A percentile compares a stretch with the other conserved stretches of the same genome.
These are phyloP conservation scores for Pipistrellus nathusii DNA, from an alignment of 2,797 vertebrate species.

Conservation along the genomic window DNA sequence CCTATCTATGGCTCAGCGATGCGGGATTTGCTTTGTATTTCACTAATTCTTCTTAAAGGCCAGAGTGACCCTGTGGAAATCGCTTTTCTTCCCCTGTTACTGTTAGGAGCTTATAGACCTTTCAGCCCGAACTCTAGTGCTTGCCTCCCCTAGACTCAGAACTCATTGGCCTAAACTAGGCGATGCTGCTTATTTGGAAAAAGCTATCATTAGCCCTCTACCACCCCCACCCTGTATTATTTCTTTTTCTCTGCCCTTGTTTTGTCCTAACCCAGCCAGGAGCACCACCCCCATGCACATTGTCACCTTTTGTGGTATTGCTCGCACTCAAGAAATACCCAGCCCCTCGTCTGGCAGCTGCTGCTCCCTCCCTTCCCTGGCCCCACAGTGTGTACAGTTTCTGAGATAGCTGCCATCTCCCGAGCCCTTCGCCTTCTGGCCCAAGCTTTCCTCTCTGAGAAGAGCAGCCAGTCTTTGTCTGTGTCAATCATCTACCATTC, in stretches of 20 bases:
- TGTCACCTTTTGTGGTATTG: background rate
- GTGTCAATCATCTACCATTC: background rate
- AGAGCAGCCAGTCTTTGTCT: background rate
- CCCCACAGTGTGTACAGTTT: background rate
- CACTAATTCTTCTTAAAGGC: background rate
- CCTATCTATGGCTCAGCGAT: background rate
- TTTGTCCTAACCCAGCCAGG: conserved; percentile 29
- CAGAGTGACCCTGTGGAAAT: background rate
- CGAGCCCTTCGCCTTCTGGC: background rate
- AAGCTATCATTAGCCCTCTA: background rate
- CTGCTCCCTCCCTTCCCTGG: background rate
- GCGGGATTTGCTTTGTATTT: background rate
- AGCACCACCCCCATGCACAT: background rate
- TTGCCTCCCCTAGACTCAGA: background rate
- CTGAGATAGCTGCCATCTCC: background rate
- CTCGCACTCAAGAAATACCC: background rate
- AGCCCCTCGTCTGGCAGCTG: background rate
- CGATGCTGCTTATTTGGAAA: conserved; percentile 29
- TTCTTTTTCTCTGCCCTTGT: conserved; percentile 23
- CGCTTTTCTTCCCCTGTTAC: background rate
- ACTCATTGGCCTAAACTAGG: background rate
- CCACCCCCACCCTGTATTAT: background rate
- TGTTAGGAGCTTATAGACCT: background rate
- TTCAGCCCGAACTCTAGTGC: background rate
- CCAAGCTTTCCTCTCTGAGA: background rate